phyloP scores from a whole-genome alignment of 2,113 vertebrate species.

The Nannospalax galili region DNA sequence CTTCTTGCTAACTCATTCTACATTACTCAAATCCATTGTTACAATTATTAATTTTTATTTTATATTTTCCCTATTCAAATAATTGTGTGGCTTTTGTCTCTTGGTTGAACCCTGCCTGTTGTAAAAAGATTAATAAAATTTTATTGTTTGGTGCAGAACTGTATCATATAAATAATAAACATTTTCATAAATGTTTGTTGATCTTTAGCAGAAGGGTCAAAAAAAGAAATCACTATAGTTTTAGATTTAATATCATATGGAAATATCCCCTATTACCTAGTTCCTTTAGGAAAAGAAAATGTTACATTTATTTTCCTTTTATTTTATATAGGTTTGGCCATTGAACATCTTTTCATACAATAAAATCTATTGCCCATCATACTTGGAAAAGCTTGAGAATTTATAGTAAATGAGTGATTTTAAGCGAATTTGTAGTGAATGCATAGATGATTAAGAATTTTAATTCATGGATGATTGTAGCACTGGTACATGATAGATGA shows the following conservation, averaged over 20 bases:
- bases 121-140: background rate
- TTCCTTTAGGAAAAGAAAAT: background rate
- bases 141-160: background rate
- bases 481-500: background rate
- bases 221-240: conserved; percentile 20
- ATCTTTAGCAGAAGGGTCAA: background rate
- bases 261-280: background rate
- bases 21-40: background rate
- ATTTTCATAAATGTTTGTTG: background rate
- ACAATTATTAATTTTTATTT: background rate
- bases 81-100: background rate
- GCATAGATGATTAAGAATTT: background rate
- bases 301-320: conserved; percentile 24
- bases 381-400: background rate
- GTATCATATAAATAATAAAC: background rate
- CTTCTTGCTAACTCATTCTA: background rate
- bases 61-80: conserved; percentile 18
- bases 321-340: conserved; percentile 22
- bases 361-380: background rate
- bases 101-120: background rate
- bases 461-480: background rate
- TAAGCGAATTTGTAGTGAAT: conserved; percentile 10
- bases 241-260: background rate
- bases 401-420: conserved; percentile 45
- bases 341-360: background rate